These are phyloP conservation scores for Sebastes elongatus DNA, from an alignment of 2,797 vertebrate genomes.

Conservation along the genomic window DNA sequence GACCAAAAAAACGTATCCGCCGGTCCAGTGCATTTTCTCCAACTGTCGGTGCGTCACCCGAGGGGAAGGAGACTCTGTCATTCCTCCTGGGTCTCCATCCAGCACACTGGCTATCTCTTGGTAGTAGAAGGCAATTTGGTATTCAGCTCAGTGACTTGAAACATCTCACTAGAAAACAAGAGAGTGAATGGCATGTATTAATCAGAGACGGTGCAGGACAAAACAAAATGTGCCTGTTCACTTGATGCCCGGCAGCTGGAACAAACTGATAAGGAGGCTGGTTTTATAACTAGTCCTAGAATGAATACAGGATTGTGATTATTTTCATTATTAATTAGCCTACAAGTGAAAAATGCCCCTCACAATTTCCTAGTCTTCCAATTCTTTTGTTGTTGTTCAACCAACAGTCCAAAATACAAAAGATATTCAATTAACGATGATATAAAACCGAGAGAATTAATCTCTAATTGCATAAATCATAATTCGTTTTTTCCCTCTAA, in stretches of 20 bases:
- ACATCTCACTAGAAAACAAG: conserved; percentile 75
- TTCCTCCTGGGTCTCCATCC: conserved; percentile 66
- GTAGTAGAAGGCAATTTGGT: conserved; percentile 46
- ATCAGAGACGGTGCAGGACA: background rate
- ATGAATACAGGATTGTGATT: background rate
- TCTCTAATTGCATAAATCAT: background rate
- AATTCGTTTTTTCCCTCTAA: background rate
- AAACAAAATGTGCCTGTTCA: background rate
- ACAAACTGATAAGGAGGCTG: conserved; percentile 8
- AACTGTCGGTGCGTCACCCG: conserved; percentile 41
- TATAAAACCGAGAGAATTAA: background rate
- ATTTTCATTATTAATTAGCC: background rate
- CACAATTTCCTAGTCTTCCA: background rate
- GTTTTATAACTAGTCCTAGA: background rate
- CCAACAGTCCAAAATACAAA: background rate
- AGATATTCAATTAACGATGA: background rate
- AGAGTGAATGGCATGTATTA: background rate
- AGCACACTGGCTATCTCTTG: conserved; percentile 71
- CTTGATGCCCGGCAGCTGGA: background rate
- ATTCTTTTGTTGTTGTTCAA: background rate
- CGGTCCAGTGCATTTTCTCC: conserved; percentile 74
- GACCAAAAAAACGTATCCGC: conserved; percentile 47
- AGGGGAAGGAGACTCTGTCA: conserved; percentile 53
- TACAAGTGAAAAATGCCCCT: background rate
- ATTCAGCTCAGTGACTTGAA: conserved; percentile 29